A percentile compares a stretch with the other conserved stretches of the same genome.
These are phyloP conservation scores for Octodon degus DNA, from an alignment of 2,113 vertebrate species.

Conservation along the genomic window DNA sequence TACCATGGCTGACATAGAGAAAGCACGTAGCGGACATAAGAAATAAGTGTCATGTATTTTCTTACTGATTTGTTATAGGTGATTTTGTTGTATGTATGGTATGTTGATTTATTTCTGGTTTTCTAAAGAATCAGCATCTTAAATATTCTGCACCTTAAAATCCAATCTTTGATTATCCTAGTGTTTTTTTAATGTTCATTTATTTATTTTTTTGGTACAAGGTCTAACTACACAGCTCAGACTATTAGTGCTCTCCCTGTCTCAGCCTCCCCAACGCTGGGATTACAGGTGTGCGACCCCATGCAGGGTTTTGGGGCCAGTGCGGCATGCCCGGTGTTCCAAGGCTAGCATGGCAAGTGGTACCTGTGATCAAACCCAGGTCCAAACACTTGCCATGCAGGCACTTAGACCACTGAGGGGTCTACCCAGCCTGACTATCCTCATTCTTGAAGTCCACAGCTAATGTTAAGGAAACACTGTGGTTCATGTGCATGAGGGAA, in stretches of 20 bases:
- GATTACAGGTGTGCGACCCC: too few relatives aligned
- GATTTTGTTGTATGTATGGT: neutral
- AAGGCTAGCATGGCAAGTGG: too few relatives aligned
- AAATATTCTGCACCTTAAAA: neutral
- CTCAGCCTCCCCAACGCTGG: too few relatives aligned
- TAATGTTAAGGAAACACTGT: neutral
- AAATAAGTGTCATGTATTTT: constrained; percentile 29
- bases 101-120: constrained; percentile 24
- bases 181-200: too few relatives aligned
- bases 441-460: neutral
- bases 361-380: too few relatives aligned
- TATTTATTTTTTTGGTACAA: too few relatives aligned
- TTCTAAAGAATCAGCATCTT: neutral
- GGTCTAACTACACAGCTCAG: too few relatives aligned
- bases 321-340: too few relatives aligned
- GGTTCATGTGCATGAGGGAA: neutral
- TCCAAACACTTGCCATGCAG: too few relatives aligned
- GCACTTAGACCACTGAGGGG: too few relatives aligned
- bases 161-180: neutral
- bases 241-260: too few relatives aligned
- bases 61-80: neutral
- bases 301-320: too few relatives aligned
- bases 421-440: neutral
- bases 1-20: neutral
- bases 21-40: neutral